Conservation (phyloP, 2,113 vertebrate genomes). For the Thinocorus orbignyianus region DNA sequence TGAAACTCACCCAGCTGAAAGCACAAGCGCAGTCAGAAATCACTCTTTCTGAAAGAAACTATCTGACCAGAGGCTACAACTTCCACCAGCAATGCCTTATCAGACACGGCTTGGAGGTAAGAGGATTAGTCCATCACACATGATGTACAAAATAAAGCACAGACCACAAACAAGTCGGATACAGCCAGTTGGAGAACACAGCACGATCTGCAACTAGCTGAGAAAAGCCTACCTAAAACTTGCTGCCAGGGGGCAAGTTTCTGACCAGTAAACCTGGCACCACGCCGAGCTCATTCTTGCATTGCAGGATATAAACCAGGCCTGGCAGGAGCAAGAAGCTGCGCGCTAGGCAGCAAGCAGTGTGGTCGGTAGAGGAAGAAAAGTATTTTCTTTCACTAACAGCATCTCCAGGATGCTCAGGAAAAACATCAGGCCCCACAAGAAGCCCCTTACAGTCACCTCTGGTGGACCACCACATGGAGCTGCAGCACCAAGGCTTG, state of each 20-base stretch:
- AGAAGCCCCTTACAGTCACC: background rate
- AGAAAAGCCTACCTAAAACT: background rate
- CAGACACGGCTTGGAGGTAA: background rate
- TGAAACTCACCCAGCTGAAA: background rate
- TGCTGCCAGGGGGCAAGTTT: background rate
- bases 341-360: background rate
- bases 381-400: background rate
- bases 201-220: background rate
- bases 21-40: background rate
- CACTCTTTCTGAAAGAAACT: background rate
- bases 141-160: background rate
- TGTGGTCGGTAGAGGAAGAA: fast-evolving
- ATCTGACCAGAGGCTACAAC: background rate
- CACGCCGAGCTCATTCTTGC: fast-evolving
- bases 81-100: background rate
- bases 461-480: background rate
- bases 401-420: background rate
- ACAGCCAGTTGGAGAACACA: background rate
- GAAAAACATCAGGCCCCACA: background rate
- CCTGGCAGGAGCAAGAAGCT: background rate
- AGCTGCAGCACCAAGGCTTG: background rate
- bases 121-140: constrained; percentile 5
- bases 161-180: background rate
- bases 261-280: background rate
- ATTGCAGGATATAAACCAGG: background rate